Evolutionary conservation across 2,797 vertebrate species (phyloP), one percentile per base, ranked within the genome.

Genomic region (Rallus crepitans): DNA sequence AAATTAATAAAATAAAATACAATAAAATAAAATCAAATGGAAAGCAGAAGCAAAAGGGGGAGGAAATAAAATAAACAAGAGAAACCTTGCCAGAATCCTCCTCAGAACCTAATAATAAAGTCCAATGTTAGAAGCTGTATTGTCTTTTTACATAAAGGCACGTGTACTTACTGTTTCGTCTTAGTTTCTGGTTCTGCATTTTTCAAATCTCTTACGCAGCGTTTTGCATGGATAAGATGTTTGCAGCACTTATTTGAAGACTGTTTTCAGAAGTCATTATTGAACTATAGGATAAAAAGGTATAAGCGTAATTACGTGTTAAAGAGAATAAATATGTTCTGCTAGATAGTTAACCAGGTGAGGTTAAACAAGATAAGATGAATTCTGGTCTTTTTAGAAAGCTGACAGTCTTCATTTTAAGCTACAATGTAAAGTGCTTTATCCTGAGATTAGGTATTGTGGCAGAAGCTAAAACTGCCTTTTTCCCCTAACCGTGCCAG

Each of bases 321-420:
- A 90, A 96, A 96, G 94, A 94, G 96, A 96, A 96, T 93, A 94
- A 95, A 91, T 96, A 93, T 80, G 60, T 97, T 97, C 96, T 96
- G 89, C 92, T 95, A 96, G 93, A 94, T 96, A 97, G 96, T 98
- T 98, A 98, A 97, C 97, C 97, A 98, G 98, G 98, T 98, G 97
- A 98, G 97, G 97, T 98, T 98, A 98, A 98, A 98, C 97, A 98
- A 97, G 97, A 97, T 96, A 98, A 97, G 98, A 98, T 97, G 97
- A 97, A 97, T 98, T 98, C 92, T 92, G 96, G 95, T 91, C 98
- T 97, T 98, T 98, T 98, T 97, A 95, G 96, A 97, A 98, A 98
- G 98, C 98, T 98, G 98, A 98, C 96, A 97, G 98, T 97, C 98
- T 98, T 98, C 96, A 93, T 98, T 98, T 98, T 98, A 98, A 99